Percentiles rank a stretch among this genome's conserved stretches.
These are phyloP conservation scores for Teinopalpus imperialis DNA, from an alignment of 2,888 invertebrate genomes.

Conservation along the genomic window DNA sequence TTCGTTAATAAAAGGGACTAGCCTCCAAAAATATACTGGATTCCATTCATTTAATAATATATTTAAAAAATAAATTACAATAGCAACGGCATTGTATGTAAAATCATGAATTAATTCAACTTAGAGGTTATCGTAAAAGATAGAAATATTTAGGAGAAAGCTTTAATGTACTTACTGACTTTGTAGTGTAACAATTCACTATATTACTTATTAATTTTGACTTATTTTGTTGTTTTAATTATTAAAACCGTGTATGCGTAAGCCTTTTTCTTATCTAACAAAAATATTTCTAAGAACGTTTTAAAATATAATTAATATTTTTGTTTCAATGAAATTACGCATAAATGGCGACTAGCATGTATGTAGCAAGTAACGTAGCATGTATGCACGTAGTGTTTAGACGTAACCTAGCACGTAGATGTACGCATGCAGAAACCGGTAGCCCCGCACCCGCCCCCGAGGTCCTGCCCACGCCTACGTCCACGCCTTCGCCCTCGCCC, in stretches of 20 bases:
- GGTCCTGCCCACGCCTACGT: constrained; percentile 33
- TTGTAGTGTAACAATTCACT: constrained; percentile 23
- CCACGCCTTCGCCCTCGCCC: constrained; percentile 35
- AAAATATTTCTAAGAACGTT: too few relatives aligned
- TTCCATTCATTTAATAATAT: too few relatives aligned
- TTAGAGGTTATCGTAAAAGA: not conserved
- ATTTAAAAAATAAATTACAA: too few relatives aligned
- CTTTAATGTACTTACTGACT: constrained; percentile 11
- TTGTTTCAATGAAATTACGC: constrained; percentile 29
- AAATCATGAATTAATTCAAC: too few relatives aligned
- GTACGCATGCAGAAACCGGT: constrained; percentile 71
- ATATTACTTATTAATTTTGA: constrained; percentile 35
- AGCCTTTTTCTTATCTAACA: constrained; percentile 23
- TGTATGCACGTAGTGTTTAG: constrained; percentile 59
- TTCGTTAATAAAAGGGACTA: too few relatives aligned
- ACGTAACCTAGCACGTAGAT: constrained; percentile 73
- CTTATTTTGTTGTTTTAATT: constrained; percentile 32
- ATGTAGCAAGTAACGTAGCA: constrained; percentile 46
- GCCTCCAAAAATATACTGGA: too few relatives aligned
- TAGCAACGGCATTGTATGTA: too few relatives aligned
- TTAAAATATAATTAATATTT: too few relatives aligned
- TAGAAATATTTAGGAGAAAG: not conserved
- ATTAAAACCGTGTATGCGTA: constrained; percentile 33
- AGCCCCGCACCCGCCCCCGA: constrained; percentile 42
- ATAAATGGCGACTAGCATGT: constrained; percentile 38